Evolutionary conservation across 2,888 invertebrate species (phyloP), one percentile per base, ranked within the genome.

Genomic region (Tigriopus californicus): DNA sequence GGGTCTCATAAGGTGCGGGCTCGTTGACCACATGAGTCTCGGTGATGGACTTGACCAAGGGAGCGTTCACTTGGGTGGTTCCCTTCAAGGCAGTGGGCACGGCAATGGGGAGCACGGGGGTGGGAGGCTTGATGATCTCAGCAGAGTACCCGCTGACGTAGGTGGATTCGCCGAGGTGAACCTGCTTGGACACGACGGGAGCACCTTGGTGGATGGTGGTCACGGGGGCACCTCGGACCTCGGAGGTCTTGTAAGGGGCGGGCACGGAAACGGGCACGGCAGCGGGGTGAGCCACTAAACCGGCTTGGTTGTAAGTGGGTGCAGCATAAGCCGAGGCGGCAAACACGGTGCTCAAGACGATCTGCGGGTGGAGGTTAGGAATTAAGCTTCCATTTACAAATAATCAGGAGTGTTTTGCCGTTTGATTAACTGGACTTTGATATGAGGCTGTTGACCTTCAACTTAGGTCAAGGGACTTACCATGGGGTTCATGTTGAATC

Each of bases 151-250:
- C 70, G 60, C 69, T 68, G 24, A 70, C 70, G 6, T 69, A 69
- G 56, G 70, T 68, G 54, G 65, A 64, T 58, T 64, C 62, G 53
- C 67, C 70, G 62, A 70, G 70, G 60, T 65, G 66, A 54, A 66
- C 63, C 22, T 64, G 63, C 61, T 64, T 62, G 60, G 62, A 62
- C 47, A 65, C 33, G 33, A 64, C 64, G 54, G 63, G 63, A 13
- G 18, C 57, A 18, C 1, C 25, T 18, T 57, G 44, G 55, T 62
- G 62, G 61, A 62, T 63, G 15, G 66, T 61, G 42, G 63, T 63
- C 5, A 78, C 76, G 0, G 83, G 83, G 11, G 80, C 75, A 5
- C 33, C 33, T 33, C 8, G 33, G 15, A 15, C 15, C 44, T 44
- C 44, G 5, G 44, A 3, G 44, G 44, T 44, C 15, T 15, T 18